Conservation (phyloP, 2,888 invertebrate species). For the Nezara viridula region DNA sequence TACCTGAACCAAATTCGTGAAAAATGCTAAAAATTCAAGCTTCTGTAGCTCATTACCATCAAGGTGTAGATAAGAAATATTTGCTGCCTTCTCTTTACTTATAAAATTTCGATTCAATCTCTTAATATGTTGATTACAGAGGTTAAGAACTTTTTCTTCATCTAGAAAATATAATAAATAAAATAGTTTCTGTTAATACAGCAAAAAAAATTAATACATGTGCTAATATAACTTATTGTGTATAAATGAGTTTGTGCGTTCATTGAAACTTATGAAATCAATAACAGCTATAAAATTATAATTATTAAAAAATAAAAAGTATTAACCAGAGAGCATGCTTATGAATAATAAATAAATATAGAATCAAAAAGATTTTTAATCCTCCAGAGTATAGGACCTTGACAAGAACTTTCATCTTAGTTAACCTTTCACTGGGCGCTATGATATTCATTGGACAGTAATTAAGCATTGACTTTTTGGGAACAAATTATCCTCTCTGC, state of each 20-base stretch:
- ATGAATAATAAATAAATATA: background rate
- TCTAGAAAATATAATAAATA: background rate
- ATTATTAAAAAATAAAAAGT: too few species aligned
- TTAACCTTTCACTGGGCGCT: too few species aligned
- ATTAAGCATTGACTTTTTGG: too few species aligned
- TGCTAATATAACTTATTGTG: background rate
- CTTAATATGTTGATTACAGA: conserved; percentile 84
- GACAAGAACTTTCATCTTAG: background rate
- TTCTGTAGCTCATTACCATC: conserved; percentile 91
- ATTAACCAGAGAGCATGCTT: background rate
- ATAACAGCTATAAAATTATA: background rate
- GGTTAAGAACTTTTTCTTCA: conserved; percentile 73
- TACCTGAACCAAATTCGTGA: conserved; percentile 83
- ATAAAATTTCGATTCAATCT: conserved; percentile 80
- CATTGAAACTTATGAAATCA: background rate
- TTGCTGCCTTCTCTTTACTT: conserved; percentile 74
- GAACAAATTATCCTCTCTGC: too few species aligned
- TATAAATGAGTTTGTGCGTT: too few species aligned
- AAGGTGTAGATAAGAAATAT: conserved; percentile 79
- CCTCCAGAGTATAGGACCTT: background rate
- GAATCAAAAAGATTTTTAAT: background rate
- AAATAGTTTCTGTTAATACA: background rate
- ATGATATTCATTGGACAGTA: too few species aligned
- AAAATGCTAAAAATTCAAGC: conserved; percentile 89
- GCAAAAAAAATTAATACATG: background rate